phyloP scores from a whole-genome alignment of 2,113 vertebrate genomes.

The Coturnix japonica region DNA sequence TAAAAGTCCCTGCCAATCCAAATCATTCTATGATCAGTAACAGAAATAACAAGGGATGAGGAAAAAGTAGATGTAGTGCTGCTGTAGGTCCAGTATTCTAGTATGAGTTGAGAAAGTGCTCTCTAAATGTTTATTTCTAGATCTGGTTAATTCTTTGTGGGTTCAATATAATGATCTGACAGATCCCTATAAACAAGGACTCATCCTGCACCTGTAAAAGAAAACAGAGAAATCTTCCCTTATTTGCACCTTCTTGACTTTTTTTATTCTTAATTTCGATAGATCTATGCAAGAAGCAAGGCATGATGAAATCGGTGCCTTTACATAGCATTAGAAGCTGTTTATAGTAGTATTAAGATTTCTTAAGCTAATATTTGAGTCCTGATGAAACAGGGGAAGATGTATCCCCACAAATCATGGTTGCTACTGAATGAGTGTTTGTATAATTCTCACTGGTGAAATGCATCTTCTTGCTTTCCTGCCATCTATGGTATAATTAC shows the following conservation, averaged over 20 bases:
- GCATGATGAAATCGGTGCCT: not conserved
- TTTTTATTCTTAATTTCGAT: not conserved
- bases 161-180: not conserved
- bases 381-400: not conserved
- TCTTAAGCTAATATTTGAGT: not conserved
- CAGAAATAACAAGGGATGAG: not conserved
- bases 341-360: not conserved
- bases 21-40: not conserved
- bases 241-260: not conserved
- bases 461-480: not conserved
- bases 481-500: not conserved
- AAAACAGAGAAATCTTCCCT: not conserved
- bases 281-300: not conserved
- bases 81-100: not conserved
- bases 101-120: not conserved
- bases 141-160: not conserved
- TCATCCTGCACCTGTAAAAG: not conserved
- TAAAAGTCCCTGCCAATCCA: not conserved
- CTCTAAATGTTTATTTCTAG: not conserved
- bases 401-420: not conserved
- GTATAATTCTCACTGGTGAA: not conserved
- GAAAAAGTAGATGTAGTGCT: not conserved
- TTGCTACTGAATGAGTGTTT: not conserved
- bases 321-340: not conserved
- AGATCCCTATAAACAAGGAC: not conserved